Evolutionary conservation across 2,113 vertebrate genomes (phyloP), one percentile per base, ranked within the genome.

Genomic region (Trichechus manatus): DNA sequence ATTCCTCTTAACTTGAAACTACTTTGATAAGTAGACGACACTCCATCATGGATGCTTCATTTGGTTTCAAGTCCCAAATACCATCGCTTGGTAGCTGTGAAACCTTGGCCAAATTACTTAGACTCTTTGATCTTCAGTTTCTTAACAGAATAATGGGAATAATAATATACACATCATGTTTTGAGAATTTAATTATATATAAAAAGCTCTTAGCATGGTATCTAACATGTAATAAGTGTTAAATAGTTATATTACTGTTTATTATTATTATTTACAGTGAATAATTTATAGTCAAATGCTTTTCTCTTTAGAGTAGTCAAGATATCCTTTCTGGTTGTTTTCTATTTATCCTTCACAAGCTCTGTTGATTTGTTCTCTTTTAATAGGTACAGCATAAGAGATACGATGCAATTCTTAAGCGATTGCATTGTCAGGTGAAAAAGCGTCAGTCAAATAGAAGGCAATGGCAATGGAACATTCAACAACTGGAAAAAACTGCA

Each of bases 331-430:
- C 44, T 80, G 70, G 9, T 42, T 64, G 5, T 47, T 94, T 89
- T n/a, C 91, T 75, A 3, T 53, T 70, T 88, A 74, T 53, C 59
- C 39, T 64, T 95, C 92, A 78, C 89, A 94, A 87, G 5, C 42
- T 44, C 56, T 78, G 17, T 86, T 95, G 9, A 96, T 53, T 20
- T 82, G 1, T 8, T 56, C 94, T 93, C 75, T 96, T 92, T 92
- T 92, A 85, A 96, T 84, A 99, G 99, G 98, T 99, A 59, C 98
- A 99, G 87, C 98, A 98, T 97, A 99, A 99, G 95, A 98, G 99
- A 97, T 98, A 98, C 0, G 88, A 98, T 95, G 99, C 99, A 78
- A 98, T 99, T 97, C 97, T 99, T 42, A 99, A 98, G 83, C 99
- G 98, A 93, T 97, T 99, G 78, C 98, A 96, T 85, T 99, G 98